Conservation (phyloP, 2,797 vertebrate genomes). For the Acipenser transmontanus region DNA sequence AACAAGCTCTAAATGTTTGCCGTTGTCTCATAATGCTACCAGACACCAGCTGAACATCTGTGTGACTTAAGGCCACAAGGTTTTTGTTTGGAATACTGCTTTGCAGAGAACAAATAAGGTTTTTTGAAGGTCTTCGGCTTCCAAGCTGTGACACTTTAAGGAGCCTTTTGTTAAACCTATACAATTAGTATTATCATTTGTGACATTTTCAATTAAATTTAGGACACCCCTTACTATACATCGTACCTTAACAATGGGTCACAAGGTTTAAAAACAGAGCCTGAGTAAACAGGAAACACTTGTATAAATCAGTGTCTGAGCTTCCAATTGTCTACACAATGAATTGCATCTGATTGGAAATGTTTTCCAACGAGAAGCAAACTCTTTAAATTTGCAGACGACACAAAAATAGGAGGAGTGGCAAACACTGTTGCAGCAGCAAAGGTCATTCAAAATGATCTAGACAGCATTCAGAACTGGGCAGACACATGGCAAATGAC, state of each 20-base stretch:
- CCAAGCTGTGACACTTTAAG: neutral
- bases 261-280: neutral
- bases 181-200: neutral
- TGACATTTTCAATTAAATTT: neutral
- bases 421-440: too few relatives aligned
- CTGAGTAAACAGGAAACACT: neutral
- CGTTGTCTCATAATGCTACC: neutral
- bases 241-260: neutral
- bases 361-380: neutral
- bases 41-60: slow-evolving; percentile 4
- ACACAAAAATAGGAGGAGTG: too few relatives aligned
- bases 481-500: too few relatives aligned
- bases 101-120: neutral
- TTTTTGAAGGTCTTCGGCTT: neutral
- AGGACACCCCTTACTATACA: neutral
- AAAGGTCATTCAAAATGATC: too few relatives aligned
- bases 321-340: neutral
- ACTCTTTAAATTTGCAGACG: too few relatives aligned
- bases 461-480: too few relatives aligned
- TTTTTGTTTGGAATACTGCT: neutral
- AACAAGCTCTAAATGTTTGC: neutral
- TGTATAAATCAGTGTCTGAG: neutral
- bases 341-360: neutral
- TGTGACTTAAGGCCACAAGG: neutral
- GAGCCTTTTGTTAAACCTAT: neutral